A percentile compares a stretch with the other conserved stretches of the same genome.
Conservation (phyloP, 2,888 invertebrate species). For the Drosophila rellima region DNA sequence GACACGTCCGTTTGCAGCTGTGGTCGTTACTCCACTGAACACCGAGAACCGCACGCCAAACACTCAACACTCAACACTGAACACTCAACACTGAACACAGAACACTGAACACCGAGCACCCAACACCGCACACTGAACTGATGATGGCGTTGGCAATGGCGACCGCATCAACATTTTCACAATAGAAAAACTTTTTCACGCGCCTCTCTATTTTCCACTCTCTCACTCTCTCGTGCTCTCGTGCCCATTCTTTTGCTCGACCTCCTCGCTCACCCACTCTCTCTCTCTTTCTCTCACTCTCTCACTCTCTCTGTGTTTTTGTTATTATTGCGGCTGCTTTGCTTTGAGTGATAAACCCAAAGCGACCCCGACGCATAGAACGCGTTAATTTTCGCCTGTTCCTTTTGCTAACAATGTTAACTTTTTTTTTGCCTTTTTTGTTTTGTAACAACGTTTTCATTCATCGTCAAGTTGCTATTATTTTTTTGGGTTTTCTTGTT, state of each 20-base stretch:
- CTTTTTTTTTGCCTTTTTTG: constrained; percentile 13
- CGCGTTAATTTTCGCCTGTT: constrained; percentile 61
- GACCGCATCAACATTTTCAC: constrained; percentile 61
- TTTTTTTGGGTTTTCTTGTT: constrained; percentile 11
- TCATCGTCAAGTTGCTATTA: constrained; percentile 52
- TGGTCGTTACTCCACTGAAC: constrained; percentile 84
- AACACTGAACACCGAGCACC: constrained; percentile 27
- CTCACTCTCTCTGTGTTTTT: constrained; percentile 24
- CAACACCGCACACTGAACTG: constrained; percentile 21
- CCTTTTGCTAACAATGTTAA: constrained; percentile 31
- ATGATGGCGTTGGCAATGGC: constrained; percentile 48
- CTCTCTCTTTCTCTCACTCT: constrained; percentile 8
- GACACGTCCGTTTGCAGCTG: constrained; percentile 83
- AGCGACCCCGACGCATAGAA: constrained; percentile 37
- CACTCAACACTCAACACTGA: constrained; percentile 34
- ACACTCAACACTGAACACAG: constrained; percentile 60
- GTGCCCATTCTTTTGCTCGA: constrained; percentile 13
- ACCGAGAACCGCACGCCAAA: constrained; percentile 11
- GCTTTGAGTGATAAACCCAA: constrained; percentile 52
- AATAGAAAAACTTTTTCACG: constrained; percentile 50
- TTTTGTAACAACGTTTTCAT: constrained; percentile 27
- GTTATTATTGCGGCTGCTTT: constrained; percentile 23
- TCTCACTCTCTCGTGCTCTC: constrained; percentile 12
- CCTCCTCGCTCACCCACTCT: constrained; percentile 9
- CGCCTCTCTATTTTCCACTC: constrained; percentile 14